Evolutionary conservation across 2,888 invertebrate species (phyloP).

Genomic region (Notodonta ziczac): DNA sequence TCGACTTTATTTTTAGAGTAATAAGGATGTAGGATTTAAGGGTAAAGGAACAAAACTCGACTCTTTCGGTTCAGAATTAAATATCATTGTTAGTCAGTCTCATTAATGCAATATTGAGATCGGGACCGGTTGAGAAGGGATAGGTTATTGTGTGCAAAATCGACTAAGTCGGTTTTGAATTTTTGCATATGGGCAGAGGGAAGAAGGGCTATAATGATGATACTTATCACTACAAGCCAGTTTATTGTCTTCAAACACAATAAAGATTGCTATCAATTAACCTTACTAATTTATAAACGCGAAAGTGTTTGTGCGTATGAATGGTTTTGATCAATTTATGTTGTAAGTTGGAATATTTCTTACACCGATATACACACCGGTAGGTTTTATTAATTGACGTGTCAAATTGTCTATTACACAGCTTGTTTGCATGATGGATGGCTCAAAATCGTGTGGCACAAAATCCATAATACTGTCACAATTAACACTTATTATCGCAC

Average conservation of each 20-base stretch:
- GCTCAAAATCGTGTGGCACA: slow-evolving; percentile 12
- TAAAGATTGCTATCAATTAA: not conserved
- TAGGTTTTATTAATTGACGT: slow-evolving; percentile 26
- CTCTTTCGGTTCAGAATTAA: slow-evolving; percentile 77
- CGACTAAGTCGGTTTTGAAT: slow-evolving; percentile 61
- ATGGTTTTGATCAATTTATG: too few relatives aligned
- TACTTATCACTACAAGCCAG: not conserved
- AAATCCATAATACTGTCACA: slow-evolving; percentile 23
- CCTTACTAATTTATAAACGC: not conserved
- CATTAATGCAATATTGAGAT: slow-evolving; percentile 81
- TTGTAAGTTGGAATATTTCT: not conserved
- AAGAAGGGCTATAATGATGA: not conserved
- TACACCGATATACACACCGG: slow-evolving; percentile 8
- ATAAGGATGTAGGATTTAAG: slow-evolving; percentile 24
- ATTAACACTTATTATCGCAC: slow-evolving; percentile 22
- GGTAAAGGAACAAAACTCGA: slow-evolving; percentile 51
- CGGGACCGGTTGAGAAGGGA: slow-evolving; percentile 55
- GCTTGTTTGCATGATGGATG: slow-evolving; percentile 20
- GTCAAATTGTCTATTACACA: slow-evolving; percentile 21
- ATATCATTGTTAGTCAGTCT: slow-evolving; percentile 78
- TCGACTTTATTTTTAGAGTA: slow-evolving; percentile 38
- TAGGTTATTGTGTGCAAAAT: slow-evolving; percentile 76
- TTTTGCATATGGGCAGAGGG: slow-evolving; percentile 14
- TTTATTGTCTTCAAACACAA: not conserved
- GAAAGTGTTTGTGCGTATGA: too few relatives aligned